Conservation (phyloP, 2,797 vertebrate genomes). For the Chrysocyon brachyurus region DNA sequence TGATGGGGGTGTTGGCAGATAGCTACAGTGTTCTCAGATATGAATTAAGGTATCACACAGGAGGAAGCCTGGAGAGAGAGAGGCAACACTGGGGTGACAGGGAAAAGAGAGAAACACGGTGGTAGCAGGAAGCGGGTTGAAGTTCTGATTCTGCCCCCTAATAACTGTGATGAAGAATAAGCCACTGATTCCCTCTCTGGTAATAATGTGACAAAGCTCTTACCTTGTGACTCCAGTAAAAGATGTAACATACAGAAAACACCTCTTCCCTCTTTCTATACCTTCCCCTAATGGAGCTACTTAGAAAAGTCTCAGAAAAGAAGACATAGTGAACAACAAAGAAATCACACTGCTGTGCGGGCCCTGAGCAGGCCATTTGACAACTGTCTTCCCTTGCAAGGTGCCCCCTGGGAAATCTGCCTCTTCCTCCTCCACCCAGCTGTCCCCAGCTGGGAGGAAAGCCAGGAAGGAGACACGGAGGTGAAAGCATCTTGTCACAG, state of each 20-base stretch:
- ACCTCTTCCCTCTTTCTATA: not conserved
- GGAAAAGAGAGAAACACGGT: not conserved
- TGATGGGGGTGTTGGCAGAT: not conserved
- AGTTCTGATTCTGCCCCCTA: not conserved
- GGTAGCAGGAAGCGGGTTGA: not conserved
- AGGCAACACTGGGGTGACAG: not conserved
- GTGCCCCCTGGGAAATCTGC: not conserved
- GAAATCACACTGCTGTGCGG: fast-evolving
- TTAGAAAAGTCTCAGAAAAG: not conserved
- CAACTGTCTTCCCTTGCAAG: not conserved
- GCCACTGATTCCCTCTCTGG: not conserved
- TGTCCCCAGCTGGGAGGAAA: not conserved
- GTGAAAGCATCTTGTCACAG: not conserved
- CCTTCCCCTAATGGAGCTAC: not conserved
- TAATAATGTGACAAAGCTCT: not conserved
- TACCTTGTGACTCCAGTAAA: not conserved
- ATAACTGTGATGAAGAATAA: not conserved
- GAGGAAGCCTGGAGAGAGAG: not conserved
- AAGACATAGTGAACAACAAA: not conserved
- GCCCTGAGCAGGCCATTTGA: not conserved
- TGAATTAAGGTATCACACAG: not conserved
- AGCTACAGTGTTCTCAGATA: not conserved
- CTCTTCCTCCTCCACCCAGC: not conserved
- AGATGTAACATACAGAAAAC: not conserved
- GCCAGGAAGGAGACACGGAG: not conserved